phyloP scores from a whole-genome alignment of 2,113 vertebrate genomes.

The Odocoileus virginianus region DNA sequence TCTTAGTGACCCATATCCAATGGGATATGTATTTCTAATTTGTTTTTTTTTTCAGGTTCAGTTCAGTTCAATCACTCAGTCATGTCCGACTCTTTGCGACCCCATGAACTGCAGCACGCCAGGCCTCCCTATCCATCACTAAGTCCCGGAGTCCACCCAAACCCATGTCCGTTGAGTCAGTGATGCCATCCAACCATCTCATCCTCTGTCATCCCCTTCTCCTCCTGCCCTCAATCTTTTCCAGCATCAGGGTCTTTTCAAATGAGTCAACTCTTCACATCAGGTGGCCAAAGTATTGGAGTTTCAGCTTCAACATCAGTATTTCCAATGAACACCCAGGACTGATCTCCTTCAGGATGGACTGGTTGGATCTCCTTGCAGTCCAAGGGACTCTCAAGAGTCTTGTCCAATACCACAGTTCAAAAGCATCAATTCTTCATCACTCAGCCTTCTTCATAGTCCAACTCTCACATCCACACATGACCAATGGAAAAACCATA shows the following conservation, averaged over 20 bases:
- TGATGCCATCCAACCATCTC: not conserved
- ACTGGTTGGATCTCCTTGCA: too few species aligned
- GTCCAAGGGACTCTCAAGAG: not conserved
- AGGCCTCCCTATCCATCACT: not conserved
- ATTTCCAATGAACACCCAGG: not conserved
- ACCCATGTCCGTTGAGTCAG: not conserved
- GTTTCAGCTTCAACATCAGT: not conserved
- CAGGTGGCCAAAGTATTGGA: not conserved
- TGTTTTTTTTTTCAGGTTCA: not conserved
- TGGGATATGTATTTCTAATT: not conserved
- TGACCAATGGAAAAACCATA: not conserved
- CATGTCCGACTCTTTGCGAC: accelerated
- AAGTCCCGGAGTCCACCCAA: not conserved
- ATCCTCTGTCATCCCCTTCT: not conserved
- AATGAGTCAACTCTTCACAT: not conserved
- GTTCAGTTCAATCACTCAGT: not conserved
- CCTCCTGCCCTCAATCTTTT: not conserved
- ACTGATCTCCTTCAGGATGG: not conserved
- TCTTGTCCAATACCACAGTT: not conserved
- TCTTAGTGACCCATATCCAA: not conserved
- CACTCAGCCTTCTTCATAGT: accelerated
- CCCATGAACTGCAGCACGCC: not conserved
- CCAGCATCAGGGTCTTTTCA: not conserved
- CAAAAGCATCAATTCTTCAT: not conserved
- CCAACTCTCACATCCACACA: not conserved